Base-by-base conservation (phyloP, 2,888 invertebrate species). In the Polymixis flavicincta region DNA sequence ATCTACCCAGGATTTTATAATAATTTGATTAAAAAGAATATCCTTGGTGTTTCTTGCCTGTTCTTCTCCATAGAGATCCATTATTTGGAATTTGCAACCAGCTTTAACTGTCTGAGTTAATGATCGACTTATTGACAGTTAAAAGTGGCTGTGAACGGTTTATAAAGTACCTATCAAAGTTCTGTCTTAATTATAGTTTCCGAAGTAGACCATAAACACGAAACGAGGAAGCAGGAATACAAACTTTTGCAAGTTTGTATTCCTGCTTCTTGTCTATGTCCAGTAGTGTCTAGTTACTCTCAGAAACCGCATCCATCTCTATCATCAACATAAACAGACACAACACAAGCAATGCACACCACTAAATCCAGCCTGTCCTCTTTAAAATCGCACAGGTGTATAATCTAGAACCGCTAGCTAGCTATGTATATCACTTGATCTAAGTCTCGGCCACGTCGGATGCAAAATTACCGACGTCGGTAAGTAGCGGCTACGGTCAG, bases 401-500 rank as follows among this genome's bases (percentile, higher is more conserved):
- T 83, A 86, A 86, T 87, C 86, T 78, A 61, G 59, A 65, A 63
- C 52, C 68, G 71, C 59, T 76, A 70, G 68, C 67, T 83, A 66
- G 61, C 45, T 85, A 81, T 76, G 69, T 75, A 77, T 80, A 82
- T 70, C 71, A 83, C 67, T 85, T 76, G 81, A 84, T 81, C 83
- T 86, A 83, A 78, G 80, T 80, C 80, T 81, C 60, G 72, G 80
- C 80, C 68, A 74, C 77, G 85, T 80, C 80, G 78, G 85, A 85
- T 84, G 88, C 86, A 85, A 85, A 89, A 89, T 89, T 89, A 86
- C 88, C 42, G 82, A 70, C 76, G 77, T 80, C 82, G 70, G 76
- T 88, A 87, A 82, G 86, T 93, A 92, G 93, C 88, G 81, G 90
- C 92, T 90, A 91, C 92, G 92, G 90, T 90, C 88, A 88, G 86